phyloP scores from a whole-genome alignment of 2,888 invertebrate genomes.

The Callinectes sapidus region DNA sequence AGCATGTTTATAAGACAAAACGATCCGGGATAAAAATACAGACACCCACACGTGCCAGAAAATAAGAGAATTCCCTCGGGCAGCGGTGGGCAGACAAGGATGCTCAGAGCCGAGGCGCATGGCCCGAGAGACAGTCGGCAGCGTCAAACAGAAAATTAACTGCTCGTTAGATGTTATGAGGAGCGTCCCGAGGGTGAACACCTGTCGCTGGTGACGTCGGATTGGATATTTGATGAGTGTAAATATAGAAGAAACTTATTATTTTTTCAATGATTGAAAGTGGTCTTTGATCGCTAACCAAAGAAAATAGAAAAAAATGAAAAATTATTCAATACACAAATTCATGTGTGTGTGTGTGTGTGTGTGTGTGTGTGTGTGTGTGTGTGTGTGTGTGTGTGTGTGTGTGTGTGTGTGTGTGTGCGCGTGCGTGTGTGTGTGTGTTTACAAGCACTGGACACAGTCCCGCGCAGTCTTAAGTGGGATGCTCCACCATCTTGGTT shows the following conservation, averaged over 20 bases:
- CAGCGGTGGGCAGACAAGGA: not conserved
- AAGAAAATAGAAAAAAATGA: too few relatives aligned
- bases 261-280: not conserved
- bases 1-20: not conserved
- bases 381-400: slow-evolving; percentile 1
- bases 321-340: too few relatives aligned
- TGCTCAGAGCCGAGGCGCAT: not conserved
- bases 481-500: not conserved
- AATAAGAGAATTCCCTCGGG: not conserved
- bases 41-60: not conserved
- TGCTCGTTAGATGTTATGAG: not conserved
- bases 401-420: slow-evolving; percentile 1
- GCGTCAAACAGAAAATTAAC: not conserved
- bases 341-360: not conserved
- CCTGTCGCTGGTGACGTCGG: not conserved
- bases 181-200: not conserved
- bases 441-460: not conserved
- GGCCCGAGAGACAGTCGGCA: not conserved
- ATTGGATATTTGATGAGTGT: not conserved
- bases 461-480: not conserved
- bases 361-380: slow-evolving; percentile 1
- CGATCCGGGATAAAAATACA: not conserved
- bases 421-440: not conserved
- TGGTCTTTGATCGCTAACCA: not conserved
- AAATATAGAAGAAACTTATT: not conserved